Evolutionary conservation across 2,888 invertebrate species (phyloP), one percentile per base, ranked within the genome.

Genomic region (Xestia ashworthii): DNA sequence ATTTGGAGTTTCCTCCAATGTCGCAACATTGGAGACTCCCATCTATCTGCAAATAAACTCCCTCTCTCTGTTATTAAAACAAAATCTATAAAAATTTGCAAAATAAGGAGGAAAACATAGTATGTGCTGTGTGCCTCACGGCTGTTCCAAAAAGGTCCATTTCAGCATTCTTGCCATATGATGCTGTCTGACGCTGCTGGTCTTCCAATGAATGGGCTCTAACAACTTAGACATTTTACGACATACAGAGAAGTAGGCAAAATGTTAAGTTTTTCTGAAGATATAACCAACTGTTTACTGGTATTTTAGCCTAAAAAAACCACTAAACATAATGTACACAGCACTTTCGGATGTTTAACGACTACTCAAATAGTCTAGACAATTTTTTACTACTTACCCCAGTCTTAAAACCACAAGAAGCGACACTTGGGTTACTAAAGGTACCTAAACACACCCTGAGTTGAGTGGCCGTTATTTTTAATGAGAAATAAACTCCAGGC

Each of bases 401-500:
- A 50, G 71, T 78, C 74, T 79, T 53, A 64, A 79, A 70, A 58
- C 71, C 48, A 64, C 68, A 74, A 83, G 60, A 78, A 83, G 60
- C 41, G 32, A 64, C 53, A 73, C 19, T 87, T 75, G 14, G 32
- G 73, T 65, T 62, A 74, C 71, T 87, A 73, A 75, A 80, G 46
- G 75, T 74, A 78, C 78, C 62, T 89, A 83, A 87, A 84, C 79
- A 88, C 78, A 71, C 74, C 71, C 80, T 65, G 50, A 66, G 86
- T 80, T 81, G 84, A 89, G 88, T 81, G 83, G 79, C 89, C 78
- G 87, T 88, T 88, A 88, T 88, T 88, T 88, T 88, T 89, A 88
- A 88, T 88, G 88, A 88, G 88, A 89, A 89, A 88, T 89, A 88
- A 88, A 88, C 88, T 85, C 68, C 82, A 89, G 76, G 74, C 88